Base-by-base conservation (phyloP, 2,888 invertebrate species). In the Leptopterna dolabrata region DNA sequence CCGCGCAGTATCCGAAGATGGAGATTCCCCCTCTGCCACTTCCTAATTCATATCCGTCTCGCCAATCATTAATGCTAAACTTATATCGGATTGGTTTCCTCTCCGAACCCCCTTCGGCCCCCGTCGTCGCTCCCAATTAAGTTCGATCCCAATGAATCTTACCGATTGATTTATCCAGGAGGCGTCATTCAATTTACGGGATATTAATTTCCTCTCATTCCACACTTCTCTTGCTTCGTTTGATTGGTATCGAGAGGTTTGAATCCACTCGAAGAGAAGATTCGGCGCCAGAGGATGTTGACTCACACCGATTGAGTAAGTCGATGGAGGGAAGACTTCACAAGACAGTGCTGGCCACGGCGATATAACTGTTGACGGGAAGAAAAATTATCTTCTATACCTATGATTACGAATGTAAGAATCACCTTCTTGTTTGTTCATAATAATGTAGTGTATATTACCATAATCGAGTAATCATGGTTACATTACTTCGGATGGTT, bases 51-150 rank as follows among this genome's bases (percentile, higher is more conserved):
- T 85, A 85, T n/a, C 85, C 85, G 85, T 85, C 85, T 85, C 30
- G 85, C 85, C 85, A 73, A 85, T 55, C 85, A 85, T 76, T 85
- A 85, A 85, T 76, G 85, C 85, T 85, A 71, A 85, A 85, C 85
- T 85, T 85, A 85, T 85, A 85, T 85, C 29, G 85, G 85, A 85
- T 76, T 85, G 85, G 73, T 47, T 73, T 29, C 73, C 85, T 43
- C 70, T 30, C 76, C 76, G 14, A n/a, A 11, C 51, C 47, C 73
- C 29, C n/a, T 45, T 6, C 45, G 45, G n/a, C n/a, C n/a, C n/a
- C n/a, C n/a, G 27, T 70, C 24, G 36, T 84, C 84, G 43, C 63
- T 51, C 70, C 41, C 41, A 73, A 73, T 85, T 85, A 71, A 85
- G 73, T 85, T 43, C 73, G 85, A 85, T 73, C 47, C 47, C 85